phyloP scores from a whole-genome alignment of 1,140 invertebrate genomes.

The Psix sp. region DNA sequence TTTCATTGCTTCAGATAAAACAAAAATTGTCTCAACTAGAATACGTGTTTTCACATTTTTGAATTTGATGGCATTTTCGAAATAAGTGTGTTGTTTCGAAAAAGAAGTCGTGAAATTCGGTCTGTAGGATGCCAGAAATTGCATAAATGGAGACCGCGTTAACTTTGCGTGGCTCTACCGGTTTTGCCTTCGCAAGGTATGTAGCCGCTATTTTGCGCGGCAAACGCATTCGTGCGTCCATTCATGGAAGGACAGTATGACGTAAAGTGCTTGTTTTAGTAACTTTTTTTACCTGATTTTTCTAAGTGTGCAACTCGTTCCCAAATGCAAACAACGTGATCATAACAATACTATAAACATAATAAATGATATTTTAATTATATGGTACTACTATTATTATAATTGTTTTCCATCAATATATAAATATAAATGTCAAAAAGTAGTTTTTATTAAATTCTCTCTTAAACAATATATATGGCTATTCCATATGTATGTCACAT shows the following conservation, averaged over 20 bases:
- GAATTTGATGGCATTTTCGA: no score
- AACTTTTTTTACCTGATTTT: conserved; percentile 47
- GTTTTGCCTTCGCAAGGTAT: conserved; percentile 51
- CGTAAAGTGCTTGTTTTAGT: conserved; percentile 45
- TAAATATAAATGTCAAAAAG: no score
- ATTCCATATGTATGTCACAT: no score
- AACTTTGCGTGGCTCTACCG: conserved; percentile 50
- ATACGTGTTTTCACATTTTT: no score
- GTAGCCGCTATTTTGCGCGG: conserved; percentile 53
- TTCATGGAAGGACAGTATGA: conserved; percentile 64
- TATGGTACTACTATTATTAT: no score
- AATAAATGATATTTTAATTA: no score
- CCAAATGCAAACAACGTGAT: conserved; percentile 22
- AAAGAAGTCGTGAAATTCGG: conserved; percentile 50
- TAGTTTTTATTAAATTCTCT: no score
- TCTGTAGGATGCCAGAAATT: conserved; percentile 51
- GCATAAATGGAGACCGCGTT: conserved; percentile 43
- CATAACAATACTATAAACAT: conserved; percentile 15
- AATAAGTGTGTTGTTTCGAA: conserved; percentile 21
- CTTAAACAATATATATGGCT: no score
- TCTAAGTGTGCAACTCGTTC: conserved; percentile 21
- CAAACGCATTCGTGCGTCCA: conserved; percentile 62
- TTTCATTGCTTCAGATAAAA: no score
- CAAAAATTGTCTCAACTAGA: no score
- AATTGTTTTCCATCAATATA: no score